These are phyloP conservation scores for Campoplex nolae DNA, from an alignment of 2,888 invertebrate species.

Conservation along the genomic window DNA sequence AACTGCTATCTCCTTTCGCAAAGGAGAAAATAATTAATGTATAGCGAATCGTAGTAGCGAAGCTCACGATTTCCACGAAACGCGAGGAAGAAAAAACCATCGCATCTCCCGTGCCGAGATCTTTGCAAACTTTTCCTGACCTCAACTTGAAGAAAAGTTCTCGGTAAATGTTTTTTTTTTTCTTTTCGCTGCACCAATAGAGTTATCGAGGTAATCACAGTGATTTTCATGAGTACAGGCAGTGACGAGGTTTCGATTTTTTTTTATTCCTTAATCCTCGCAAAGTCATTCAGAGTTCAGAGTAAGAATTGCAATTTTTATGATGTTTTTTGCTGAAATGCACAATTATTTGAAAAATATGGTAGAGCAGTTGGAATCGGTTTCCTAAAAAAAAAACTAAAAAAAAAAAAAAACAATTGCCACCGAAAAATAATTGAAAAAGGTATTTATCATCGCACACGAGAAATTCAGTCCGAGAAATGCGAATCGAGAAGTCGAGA, in stretches of 20 bases:
- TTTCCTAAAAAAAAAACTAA: too few relatives aligned
- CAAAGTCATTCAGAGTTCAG: background rate
- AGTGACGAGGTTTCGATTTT: background rate
- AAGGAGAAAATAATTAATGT: conserved; percentile 18
- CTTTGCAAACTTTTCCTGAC: conserved; percentile 1
- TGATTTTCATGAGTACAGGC: background rate
- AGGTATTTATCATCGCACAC: background rate
- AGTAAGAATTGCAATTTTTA: background rate
- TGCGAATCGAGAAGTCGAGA: conserved; percentile 26
- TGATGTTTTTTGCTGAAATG: background rate
- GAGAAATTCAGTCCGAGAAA: background rate
- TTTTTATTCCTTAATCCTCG: background rate
- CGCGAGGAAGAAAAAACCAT: conserved; percentile 22
- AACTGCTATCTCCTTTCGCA: conserved; percentile 7
- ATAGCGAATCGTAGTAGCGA: background rate
- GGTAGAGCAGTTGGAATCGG: background rate
- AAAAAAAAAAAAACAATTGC: background rate
- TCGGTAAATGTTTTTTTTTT: background rate
- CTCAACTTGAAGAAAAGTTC: conserved; percentile 30
- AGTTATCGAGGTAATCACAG: background rate
- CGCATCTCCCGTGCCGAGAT: background rate
- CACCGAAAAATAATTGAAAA: background rate
- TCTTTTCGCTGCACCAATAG: background rate
- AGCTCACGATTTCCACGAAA: conserved; percentile 54
- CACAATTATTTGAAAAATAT: background rate